Conservation (phyloP, 2,888 invertebrate genomes). For the Apodemia hepburni region DNA sequence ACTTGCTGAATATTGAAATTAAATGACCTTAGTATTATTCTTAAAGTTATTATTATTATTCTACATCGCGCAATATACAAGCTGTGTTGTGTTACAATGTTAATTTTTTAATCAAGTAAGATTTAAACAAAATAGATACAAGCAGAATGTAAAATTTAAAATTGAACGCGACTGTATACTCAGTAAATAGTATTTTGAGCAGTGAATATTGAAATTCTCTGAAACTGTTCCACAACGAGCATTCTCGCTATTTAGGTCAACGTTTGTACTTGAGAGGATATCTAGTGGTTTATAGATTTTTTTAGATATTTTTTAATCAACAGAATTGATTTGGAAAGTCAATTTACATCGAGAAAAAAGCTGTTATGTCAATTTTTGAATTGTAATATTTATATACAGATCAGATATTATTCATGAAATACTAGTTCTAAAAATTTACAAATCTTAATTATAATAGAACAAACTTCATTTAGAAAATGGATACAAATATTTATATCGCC, state of each 20-base stretch:
- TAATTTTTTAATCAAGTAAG: too few species aligned
- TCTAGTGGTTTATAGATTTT: background rate
- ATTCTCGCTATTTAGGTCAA: constrained; percentile 2
- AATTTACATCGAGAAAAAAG: background rate
- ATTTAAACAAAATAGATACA: background rate
- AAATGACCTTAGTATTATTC: too few species aligned
- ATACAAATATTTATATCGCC: too few species aligned
- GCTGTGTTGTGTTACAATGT: too few species aligned
- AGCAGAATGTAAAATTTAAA: background rate
- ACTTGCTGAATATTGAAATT: too few species aligned
- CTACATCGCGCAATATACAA: too few species aligned
- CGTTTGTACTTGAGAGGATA: constrained; percentile 5
- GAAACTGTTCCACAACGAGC: background rate
- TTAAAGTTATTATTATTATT: too few species aligned
- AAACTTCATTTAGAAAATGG: too few species aligned
- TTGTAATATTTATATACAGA: too few species aligned
- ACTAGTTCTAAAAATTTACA: too few species aligned
- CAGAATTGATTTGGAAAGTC: background rate
- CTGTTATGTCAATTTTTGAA: background rate
- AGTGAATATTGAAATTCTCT: constrained; percentile 1
- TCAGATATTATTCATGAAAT: too few species aligned
- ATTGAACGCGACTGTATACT: background rate
- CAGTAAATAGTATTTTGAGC: background rate
- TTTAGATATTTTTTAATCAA: background rate
- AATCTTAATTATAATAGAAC: too few species aligned